These are phyloP conservation scores for Parnassius glacialis DNA, from an alignment of 2,888 invertebrate species.

Conservation along the genomic window DNA sequence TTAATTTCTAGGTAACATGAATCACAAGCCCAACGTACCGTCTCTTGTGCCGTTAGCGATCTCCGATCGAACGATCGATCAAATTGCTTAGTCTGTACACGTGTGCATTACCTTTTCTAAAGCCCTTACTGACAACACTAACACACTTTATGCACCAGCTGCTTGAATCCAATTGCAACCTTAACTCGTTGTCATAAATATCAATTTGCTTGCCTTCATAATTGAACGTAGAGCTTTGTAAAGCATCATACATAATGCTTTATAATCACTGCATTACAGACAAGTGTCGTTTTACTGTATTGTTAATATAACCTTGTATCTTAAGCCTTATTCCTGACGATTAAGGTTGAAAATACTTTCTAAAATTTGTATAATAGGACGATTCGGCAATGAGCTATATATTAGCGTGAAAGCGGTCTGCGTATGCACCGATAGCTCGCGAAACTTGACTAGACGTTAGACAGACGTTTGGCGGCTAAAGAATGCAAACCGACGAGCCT, in stretches of 20 bases:
- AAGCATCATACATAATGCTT: conserved; percentile 2
- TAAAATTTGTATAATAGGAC: not conserved
- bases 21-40: conserved; percentile 2
- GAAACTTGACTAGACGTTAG: conserved; percentile 58
- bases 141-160: not conserved
- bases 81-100: conserved; percentile 26
- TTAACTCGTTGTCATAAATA: not conserved
- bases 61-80: conserved; percentile 23
- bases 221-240: not conserved
- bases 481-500: conserved; percentile 29
- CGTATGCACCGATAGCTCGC: conserved; percentile 53
- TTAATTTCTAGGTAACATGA: conserved; percentile 19
- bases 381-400: not conserved
- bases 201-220: not conserved
- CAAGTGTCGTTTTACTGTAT: not conserved
- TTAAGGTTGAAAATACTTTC: conserved; percentile 25
- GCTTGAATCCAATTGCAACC: conserved; percentile 1
- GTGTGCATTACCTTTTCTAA: conserved; percentile 17
- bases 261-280: not conserved
- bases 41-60: conserved; percentile 27
- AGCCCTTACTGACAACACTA: not conserved
- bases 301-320: conserved; percentile 9
- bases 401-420: conserved; percentile 34
- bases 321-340: conserved; percentile 16
- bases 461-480: conserved; percentile 47